These are phyloP conservation scores for Linnaemya tessellans DNA, from an alignment of 2,888 invertebrate species.

Conservation along the genomic window DNA sequence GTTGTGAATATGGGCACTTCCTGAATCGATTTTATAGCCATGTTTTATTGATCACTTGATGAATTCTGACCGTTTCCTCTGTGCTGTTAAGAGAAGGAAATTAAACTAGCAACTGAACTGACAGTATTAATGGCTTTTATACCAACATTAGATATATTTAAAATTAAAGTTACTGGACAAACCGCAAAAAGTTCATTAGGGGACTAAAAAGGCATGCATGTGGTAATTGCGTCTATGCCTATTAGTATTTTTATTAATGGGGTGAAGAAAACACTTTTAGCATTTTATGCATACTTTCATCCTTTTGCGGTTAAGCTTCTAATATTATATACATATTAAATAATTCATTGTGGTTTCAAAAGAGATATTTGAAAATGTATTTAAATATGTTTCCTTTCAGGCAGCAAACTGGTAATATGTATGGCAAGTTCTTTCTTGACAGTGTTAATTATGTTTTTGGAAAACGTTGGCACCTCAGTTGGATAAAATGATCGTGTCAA, in stretches of 20 bases:
- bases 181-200: conserved; percentile 30
- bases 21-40: conserved; percentile 65
- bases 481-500: no score
- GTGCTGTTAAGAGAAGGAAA: not conserved
- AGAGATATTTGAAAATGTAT: no score
- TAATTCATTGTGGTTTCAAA: not conserved
- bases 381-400: no score
- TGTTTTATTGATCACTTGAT: not conserved
- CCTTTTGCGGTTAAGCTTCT: conserved; percentile 18
- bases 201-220: not conserved
- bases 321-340: not conserved
- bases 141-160: conserved; percentile 17
- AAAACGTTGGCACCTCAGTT: no score
- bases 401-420: no score
- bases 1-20: conserved; percentile 77
- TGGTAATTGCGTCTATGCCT: no score
- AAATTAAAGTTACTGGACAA: not conserved
- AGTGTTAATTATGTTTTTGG: no score
- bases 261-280: conserved; percentile 5
- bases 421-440: no score
- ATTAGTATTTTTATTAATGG: conserved; percentile 3
- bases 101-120: conserved; percentile 3
- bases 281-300: no score
- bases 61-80: not conserved
- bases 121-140: conserved; percentile 17